phyloP scores from a whole-genome alignment of 1,140 invertebrate genomes.

The Chlorops oryzae region DNA sequence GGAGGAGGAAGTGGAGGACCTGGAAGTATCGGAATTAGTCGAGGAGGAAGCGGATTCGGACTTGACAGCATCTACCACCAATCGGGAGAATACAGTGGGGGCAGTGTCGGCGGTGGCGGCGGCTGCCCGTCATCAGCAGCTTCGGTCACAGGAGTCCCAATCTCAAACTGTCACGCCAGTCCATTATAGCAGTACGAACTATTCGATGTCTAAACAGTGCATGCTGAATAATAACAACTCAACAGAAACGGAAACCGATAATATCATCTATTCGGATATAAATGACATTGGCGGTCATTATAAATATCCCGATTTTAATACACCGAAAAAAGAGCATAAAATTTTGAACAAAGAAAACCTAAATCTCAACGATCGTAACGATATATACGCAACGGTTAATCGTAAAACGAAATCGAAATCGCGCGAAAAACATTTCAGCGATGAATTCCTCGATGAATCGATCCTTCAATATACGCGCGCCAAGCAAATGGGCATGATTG shows the following conservation, averaged over 20 bases:
- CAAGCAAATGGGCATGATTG: slow-evolving; percentile 36
- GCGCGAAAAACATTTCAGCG: slow-evolving; percentile 43
- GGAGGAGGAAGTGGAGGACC: slow-evolving; percentile 6
- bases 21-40: slow-evolving; percentile 33
- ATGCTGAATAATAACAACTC: slow-evolving; percentile 46
- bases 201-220: slow-evolving; percentile 49
- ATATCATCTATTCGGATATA: slow-evolving; percentile 47
- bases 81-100: slow-evolving; percentile 46
- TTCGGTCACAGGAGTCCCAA: slow-evolving; percentile 46
- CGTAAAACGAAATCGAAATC: slow-evolving; percentile 44
- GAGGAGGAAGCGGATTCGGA: slow-evolving; percentile 48
- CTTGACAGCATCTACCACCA: slow-evolving; percentile 48
- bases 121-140: slow-evolving; percentile 42
- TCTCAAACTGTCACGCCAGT: slow-evolving; percentile 47
- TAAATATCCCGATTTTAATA: slow-evolving; percentile 38
- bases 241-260: slow-evolving; percentile 45
- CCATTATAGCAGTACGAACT: slow-evolving; percentile 49
- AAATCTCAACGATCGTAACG: slow-evolving; percentile 42
- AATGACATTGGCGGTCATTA: slow-evolving; percentile 41
- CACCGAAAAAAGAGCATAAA: slow-evolving; percentile 36
- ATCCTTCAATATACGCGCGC: slow-evolving; percentile 40
- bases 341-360: slow-evolving; percentile 41
- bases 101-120: slow-evolving; percentile 31
- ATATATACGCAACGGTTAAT: slow-evolving; percentile 46
- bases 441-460: slow-evolving; percentile 45